Evolutionary conservation across 2,888 invertebrate genomes (phyloP), one percentile per base, ranked within the genome.

Genomic region (Dicranocentrus wangi): DNA sequence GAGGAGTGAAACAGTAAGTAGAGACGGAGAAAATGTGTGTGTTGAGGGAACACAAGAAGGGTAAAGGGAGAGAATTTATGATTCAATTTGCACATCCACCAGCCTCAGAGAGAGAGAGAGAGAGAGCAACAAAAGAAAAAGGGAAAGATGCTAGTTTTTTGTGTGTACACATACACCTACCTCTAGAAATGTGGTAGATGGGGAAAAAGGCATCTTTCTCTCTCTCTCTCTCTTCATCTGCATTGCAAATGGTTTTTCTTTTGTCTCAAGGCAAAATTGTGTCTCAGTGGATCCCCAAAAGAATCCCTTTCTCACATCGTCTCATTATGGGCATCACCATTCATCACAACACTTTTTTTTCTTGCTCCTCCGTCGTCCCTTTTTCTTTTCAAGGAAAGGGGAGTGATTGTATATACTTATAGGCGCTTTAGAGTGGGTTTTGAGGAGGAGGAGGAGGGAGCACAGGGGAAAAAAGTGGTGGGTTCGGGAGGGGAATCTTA

Each of bases 1-100:
- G n/a, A n/a, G n/a, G n/a, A n/a, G n/a, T n/a, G n/a, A n/a, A n/a
- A n/a, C n/a, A n/a, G n/a, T n/a, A n/a, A n/a, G n/a, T n/a, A n/a
- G 53, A 39, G 68, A 51, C n/a, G 17, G 60, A 60, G 60, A n/a
- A 28, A 7, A 32, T 2, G 55, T 21, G 15, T 55, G 55, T 55
- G 55, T n/a, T 60, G 10, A 65, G 42, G 71, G 21, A 81, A 76
- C 47, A 63, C 58, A 77, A 66, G 28, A 71, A 82, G 76, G 81
- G 80, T 70, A 82, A 83, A 83, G 82, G 66, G 76, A 81, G 81
- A 86, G 82, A 86, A 86, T 86, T 86, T 86, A 86, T 85, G 85
- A 86, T 86, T 86, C 86, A 86, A 86, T 86, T 86, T 86, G 85
- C 86, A 85, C 86, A 86, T 85, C 72, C 84, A n/a, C n/a, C n/a